Percentiles rank a stretch among this genome's conserved stretches.
These are phyloP conservation scores for Dioctria rufipes DNA, from an alignment of 2,888 invertebrate genomes.

Conservation along the genomic window DNA sequence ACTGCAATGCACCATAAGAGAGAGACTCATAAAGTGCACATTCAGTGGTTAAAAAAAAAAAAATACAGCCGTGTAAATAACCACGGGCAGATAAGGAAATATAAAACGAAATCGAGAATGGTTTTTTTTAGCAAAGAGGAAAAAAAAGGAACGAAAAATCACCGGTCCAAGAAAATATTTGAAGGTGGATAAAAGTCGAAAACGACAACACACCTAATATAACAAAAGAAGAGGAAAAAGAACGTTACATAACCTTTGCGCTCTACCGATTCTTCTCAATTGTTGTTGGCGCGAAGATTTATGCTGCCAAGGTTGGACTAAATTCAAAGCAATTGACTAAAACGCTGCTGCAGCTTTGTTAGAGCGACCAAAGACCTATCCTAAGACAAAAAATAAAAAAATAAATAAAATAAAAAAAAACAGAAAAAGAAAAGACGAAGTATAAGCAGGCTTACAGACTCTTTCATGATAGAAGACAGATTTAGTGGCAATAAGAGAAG, in stretches of 20 bases:
- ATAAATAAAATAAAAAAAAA: not conserved
- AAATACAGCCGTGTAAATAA: slow-evolving; percentile 17
- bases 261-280: slow-evolving; percentile 47
- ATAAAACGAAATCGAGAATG: slow-evolving; percentile 1
- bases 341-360: not conserved
- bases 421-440: not conserved
- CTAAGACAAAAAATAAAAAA: not conserved
- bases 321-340: slow-evolving; percentile 38
- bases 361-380: not conserved
- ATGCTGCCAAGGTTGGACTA: slow-evolving; percentile 55
- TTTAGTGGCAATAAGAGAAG: not conserved
- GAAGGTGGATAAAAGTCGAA: slow-evolving; percentile 27
- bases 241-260: slow-evolving; percentile 52
- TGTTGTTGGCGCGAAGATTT: slow-evolving; percentile 36
- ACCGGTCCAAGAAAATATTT: slow-evolving; percentile 36
- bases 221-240: slow-evolving; percentile 34
- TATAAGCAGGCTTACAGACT: not conserved
- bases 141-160: slow-evolving; percentile 8
- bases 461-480: not conserved
- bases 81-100: not conserved
- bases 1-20: slow-evolving; percentile 15
- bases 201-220: not conserved
- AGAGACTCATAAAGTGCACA: slow-evolving; percentile 26
- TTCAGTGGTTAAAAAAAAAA: not conserved
- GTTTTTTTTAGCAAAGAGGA: not conserved